These are phyloP conservation scores for Nephotettix cincticeps DNA, from an alignment of 1,140 invertebrate species.

Conservation along the genomic window DNA sequence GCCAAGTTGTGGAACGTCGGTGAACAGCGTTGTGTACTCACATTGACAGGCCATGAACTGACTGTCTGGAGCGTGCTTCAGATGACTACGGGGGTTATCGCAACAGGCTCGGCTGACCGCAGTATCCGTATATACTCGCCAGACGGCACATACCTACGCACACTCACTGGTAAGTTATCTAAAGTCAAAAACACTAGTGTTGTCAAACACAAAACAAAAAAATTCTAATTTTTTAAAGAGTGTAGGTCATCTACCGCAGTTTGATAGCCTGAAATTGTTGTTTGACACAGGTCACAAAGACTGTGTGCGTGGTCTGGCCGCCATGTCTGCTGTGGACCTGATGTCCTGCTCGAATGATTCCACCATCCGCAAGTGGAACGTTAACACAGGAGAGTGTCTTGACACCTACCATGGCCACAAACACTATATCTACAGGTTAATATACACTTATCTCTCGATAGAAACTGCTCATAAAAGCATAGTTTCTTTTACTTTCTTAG, in stretches of 20 bases:
- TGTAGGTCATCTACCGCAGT: too few species aligned
- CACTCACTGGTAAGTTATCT: not conserved
- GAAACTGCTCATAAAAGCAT: too few species aligned
- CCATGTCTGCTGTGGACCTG: conserved; percentile 68
- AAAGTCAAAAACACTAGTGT: too few species aligned
- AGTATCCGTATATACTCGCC: conserved; percentile 63
- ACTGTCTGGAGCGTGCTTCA: conserved; percentile 87
- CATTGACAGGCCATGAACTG: conserved; percentile 72
- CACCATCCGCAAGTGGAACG: conserved; percentile 76
- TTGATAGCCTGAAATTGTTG: too few species aligned
- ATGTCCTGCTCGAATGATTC: conserved; percentile 92
- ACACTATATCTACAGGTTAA: conserved; percentile 72
- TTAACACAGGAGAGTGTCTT: conserved; percentile 72
- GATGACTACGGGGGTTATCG: conserved; percentile 58
- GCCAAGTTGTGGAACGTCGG: conserved; percentile 72
- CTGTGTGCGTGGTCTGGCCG: conserved; percentile 79
- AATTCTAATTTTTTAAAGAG: too few species aligned
- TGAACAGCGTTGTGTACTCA: conserved; percentile 8
- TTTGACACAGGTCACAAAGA: conserved; percentile 88
- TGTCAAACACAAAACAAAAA: too few species aligned
- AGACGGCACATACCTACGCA: not conserved
- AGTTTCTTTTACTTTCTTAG: too few species aligned
- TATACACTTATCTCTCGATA: too few species aligned
- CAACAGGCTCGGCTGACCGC: conserved; percentile 91
- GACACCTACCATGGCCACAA: conserved; percentile 77